Base-by-base conservation (phyloP, 2,797 vertebrate genomes). In the Craterocephalus amniculus region DNA sequence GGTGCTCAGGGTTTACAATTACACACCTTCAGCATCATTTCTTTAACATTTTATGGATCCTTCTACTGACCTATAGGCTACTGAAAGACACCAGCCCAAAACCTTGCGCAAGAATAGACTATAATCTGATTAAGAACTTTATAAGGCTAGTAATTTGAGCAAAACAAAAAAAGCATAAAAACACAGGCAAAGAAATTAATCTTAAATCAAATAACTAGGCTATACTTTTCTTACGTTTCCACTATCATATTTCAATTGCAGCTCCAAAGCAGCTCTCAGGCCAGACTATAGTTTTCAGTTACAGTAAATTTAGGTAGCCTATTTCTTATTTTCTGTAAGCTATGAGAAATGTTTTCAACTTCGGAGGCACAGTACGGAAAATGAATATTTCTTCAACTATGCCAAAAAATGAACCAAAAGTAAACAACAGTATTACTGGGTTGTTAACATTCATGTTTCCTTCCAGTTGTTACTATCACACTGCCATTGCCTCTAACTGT, bases 1-100 rank as follows among this genome's bases (percentile, higher is more conserved):
- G 94, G 93, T 95, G 95, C 94, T 92, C 89, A 84, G 92, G 93
- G 94, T 94, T 94, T 90, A 92, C 92, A 91, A 83, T 90, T 88
- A 86, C 83, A 90, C 9, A 22, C 55, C 82, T 92, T 74, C 55
- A 92, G 35, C 48, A 24, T 14, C 18, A 3, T 31, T 29, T 32
- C 26, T 16, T 40, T 55, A 49, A 51, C 63, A 38, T 36, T 69
- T 45, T 55, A 52, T 74, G 34, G 32, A 31, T 83, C 63, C 84
- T 80, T 94, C 93, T 93, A 94, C 78, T 93, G 96, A 27, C 26
- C n/a, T 6, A 6, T 9, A 40, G n/a, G n/a, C n/a, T n/a, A 35
- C 0, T 4, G 7, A 32, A 24, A 54, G 26, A 6, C 4, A 12
- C 32, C 29, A 32, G 56, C 29, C 8, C 3, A 12, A 26, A 51